These are phyloP conservation scores for Mnemiopsis leidyi DNA, from an alignment of 37 sponge, comb jelly and placozoan species.

Conservation along the genomic window DNA sequence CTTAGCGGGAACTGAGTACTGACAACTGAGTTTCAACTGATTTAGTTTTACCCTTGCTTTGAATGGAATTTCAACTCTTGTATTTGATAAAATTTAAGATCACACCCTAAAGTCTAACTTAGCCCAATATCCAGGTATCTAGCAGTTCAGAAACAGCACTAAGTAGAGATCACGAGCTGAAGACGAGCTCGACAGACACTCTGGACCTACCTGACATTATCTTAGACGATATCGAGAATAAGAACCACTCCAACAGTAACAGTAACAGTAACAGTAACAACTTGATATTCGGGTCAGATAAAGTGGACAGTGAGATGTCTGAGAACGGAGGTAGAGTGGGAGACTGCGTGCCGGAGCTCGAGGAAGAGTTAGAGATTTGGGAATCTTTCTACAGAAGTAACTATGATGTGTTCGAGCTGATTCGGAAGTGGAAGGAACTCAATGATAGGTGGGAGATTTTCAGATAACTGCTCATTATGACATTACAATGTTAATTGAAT, in stretches of 20 bases:
- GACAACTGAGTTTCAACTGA: too few species aligned
- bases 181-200: conserved; percentile 36
- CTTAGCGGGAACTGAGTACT: too few species aligned
- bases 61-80: too few species aligned
- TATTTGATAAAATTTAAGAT: too few species aligned
- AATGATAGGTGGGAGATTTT: conserved; percentile 59
- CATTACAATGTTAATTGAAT: too few species aligned
- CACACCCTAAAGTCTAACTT: too few species aligned
- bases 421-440: conserved; percentile 44
- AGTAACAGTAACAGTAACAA: background rate
- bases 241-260: background rate
- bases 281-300: background rate
- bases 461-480: too few species aligned
- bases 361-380: conserved; percentile 56
- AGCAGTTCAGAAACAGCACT: background rate
- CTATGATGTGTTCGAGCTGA: conserved; percentile 43
- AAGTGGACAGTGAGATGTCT: background rate
- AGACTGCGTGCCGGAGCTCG: background rate
- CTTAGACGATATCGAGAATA: conserved; percentile 31
- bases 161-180: background rate
- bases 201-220: conserved; percentile 37
- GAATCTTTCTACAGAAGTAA: conserved; percentile 63
- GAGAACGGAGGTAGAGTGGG: background rate
- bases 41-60: too few species aligned
- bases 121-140: background rate